Evolutionary conservation across 2,113 vertebrate species (phyloP).

Genomic region (Arenaria interpres): DNA sequence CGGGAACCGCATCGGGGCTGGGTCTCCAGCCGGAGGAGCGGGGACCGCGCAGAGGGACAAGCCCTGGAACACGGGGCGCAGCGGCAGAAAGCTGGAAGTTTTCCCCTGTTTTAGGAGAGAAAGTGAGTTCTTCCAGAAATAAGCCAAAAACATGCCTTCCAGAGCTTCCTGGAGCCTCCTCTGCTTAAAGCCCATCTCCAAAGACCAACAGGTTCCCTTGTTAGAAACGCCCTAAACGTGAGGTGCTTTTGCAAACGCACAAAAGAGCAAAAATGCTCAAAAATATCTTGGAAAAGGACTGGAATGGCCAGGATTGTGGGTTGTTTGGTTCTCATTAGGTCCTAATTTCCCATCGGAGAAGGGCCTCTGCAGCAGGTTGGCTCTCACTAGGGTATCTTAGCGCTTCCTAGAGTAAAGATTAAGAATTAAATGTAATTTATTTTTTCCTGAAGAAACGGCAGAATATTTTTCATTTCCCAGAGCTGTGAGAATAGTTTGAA

Average conservation of each 20-base stretch:
- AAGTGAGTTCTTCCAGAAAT: not conserved
- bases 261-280: not conserved
- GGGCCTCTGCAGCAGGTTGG: not conserved
- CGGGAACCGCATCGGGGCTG: rapidly evolving
- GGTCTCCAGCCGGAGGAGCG: not conserved
- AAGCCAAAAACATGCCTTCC: not conserved
- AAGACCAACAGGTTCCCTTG: not conserved
- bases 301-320: not conserved
- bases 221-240: rapidly evolving
- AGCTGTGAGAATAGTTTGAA: not conserved
- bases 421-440: not conserved
- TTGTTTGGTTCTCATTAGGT: not conserved
- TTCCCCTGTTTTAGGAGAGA: not conserved
- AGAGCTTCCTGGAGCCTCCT: not conserved
- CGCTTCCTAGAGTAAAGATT: not conserved
- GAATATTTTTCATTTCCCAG: not conserved
- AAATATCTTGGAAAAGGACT: not conserved
- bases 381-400: not conserved
- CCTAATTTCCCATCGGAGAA: not conserved
- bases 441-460: not conserved
- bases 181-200: not conserved
- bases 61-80: too few relatives aligned
- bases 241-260: not conserved
- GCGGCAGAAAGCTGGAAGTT: not conserved
- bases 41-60: not conserved